These are phyloP conservation scores for Yponomeuta sedellus DNA, from an alignment of 2,888 invertebrate species.

Conservation along the genomic window DNA sequence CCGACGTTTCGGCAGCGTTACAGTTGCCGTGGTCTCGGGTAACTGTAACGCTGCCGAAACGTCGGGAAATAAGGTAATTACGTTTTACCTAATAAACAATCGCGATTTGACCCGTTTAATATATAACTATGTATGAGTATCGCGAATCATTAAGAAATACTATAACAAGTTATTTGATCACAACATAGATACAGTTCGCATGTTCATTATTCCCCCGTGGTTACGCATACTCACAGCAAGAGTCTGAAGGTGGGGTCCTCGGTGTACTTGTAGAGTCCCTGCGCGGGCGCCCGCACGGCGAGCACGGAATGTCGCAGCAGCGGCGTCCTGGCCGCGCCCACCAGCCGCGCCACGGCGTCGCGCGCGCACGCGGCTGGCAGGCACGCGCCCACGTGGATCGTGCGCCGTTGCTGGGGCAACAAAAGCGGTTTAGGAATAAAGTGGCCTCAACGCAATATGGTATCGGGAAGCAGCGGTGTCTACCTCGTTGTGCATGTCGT, in stretches of 20 bases:
- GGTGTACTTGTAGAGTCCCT: conserved; percentile 79
- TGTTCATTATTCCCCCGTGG: not conserved
- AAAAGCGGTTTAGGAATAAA: not conserved
- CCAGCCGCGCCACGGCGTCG: conserved; percentile 76
- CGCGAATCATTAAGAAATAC: too few relatives aligned
- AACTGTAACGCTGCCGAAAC: too few relatives aligned
- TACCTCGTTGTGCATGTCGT: too few relatives aligned
- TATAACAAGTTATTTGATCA: too few relatives aligned
- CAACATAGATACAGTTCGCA: too few relatives aligned
- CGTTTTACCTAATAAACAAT: too few relatives aligned
- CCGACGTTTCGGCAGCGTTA: too few relatives aligned
- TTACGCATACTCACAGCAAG: conserved; percentile 74
- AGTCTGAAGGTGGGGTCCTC: conserved; percentile 83
- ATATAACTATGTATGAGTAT: too few relatives aligned
- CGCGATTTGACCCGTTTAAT: too few relatives aligned
- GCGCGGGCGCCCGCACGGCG: conserved; percentile 81
- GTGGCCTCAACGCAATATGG: not conserved
- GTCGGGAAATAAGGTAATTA: too few relatives aligned
- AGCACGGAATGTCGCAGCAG: conserved; percentile 75
- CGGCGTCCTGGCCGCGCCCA: conserved; percentile 72
- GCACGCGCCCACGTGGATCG: conserved; percentile 85
- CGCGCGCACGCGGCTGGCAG: conserved; percentile 82
- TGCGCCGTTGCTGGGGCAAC: conserved; percentile 74
- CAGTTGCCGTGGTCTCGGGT: too few relatives aligned
- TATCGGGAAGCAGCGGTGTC: too few relatives aligned